phyloP scores from a whole-genome alignment of 2,888 invertebrate genomes.

The Drosophila kanekoi region DNA sequence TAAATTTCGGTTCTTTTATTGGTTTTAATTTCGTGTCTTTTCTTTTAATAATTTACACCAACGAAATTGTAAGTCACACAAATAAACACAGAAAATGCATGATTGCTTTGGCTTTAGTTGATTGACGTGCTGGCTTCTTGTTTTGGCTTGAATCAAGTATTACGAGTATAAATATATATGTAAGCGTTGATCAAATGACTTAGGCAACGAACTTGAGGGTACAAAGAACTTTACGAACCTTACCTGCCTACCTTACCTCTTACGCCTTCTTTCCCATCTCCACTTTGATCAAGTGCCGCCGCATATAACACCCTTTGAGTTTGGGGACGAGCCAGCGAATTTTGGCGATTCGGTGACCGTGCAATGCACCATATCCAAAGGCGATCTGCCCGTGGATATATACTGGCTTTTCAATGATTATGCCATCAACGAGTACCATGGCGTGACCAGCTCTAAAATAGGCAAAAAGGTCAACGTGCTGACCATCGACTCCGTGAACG shows the following conservation, averaged over 20 bases:
- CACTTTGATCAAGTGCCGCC: constrained; percentile 83
- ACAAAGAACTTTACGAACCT: neutral
- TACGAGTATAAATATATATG: neutral
- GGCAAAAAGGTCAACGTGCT: constrained; percentile 86
- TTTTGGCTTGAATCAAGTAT: constrained; percentile 19
- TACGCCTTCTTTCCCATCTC: neutral
- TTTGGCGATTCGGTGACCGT: constrained; percentile 88
- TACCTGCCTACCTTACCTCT: neutral
- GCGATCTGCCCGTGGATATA: constrained; percentile 89
- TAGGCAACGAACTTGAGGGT: constrained; percentile 33
- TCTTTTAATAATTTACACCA: constrained; percentile 38
- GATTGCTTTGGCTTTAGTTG: constrained; percentile 59
- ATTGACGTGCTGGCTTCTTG: constrained; percentile 38
- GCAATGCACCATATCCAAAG: constrained; percentile 88
- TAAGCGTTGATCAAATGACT: constrained; percentile 42
- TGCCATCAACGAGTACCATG: constrained; percentile 87
- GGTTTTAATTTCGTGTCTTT: constrained; percentile 9
- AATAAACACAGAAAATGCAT: constrained; percentile 46
- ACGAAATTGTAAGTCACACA: constrained; percentile 34
- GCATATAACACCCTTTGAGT: constrained; percentile 86
- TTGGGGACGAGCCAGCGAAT: constrained; percentile 87
- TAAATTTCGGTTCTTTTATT: constrained; percentile 26
- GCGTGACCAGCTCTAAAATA: constrained; percentile 85
- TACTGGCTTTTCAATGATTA: constrained; percentile 89
- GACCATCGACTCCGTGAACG: constrained; percentile 87